Conservation (phyloP, 2,113 vertebrate genomes). For the Copsychus sechellarum region DNA sequence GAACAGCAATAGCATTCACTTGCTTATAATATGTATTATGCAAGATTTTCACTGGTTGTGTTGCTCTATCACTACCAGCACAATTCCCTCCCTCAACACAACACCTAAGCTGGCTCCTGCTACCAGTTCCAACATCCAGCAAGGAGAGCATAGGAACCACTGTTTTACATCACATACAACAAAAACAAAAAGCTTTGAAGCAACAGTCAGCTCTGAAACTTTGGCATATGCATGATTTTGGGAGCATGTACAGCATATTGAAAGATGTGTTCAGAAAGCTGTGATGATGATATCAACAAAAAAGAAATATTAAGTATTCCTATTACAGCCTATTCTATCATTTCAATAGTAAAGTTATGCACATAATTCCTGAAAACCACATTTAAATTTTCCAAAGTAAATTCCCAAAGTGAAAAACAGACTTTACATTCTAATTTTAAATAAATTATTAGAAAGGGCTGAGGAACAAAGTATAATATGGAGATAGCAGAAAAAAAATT, state of each 20-base stretch:
- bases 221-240: background rate
- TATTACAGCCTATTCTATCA: background rate
- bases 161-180: background rate
- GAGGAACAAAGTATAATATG: background rate
- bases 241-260: background rate
- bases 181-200: background rate
- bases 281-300: background rate
- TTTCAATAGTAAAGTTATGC: background rate
- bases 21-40: background rate
- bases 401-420: background rate
- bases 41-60: background rate
- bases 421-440: background rate
- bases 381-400: background rate
- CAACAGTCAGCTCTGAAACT: background rate
- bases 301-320: background rate
- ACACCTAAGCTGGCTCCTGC: background rate
- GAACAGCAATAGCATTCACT: background rate
- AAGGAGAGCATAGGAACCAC: fast-evolving
- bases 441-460: background rate
- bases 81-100: background rate
- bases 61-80: background rate
- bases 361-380: background rate
- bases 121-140: background rate
- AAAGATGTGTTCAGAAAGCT: background rate
- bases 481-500: background rate